A percentile compares a stretch with the other conserved stretches of the same genome.
These are phyloP conservation scores for Astatoreochromis straeleni DNA, from an alignment of 2,113 vertebrate species.

Conservation along the genomic window DNA sequence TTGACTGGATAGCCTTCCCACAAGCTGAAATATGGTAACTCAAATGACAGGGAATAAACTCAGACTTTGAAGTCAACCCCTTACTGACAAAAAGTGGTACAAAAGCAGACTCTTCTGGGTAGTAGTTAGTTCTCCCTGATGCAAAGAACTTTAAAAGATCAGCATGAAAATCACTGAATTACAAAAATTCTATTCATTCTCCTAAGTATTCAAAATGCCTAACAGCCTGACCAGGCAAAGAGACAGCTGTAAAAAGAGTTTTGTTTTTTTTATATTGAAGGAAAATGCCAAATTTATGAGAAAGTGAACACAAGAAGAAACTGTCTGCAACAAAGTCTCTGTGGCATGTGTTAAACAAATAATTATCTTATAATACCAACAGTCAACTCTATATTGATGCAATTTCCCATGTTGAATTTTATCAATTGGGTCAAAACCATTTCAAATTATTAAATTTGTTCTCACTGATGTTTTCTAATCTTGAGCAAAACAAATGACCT, in stretches of 20 bases:
- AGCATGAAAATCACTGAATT: background rate
- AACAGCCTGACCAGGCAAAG: background rate
- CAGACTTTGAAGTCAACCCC: background rate
- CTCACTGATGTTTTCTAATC: background rate
- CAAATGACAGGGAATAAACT: background rate
- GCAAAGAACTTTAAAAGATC: background rate
- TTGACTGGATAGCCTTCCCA: background rate
- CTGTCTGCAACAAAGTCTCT: background rate
- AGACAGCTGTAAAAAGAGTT: background rate
- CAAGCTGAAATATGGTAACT: background rate
- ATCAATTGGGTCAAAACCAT: background rate
- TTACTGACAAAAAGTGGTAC: background rate
- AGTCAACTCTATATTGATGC: background rate
- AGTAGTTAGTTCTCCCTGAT: background rate
- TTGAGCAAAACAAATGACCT: background rate
- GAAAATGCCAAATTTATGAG: background rate
- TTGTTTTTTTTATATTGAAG: accelerated
- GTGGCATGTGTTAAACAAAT: background rate
- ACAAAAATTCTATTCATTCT: background rate
- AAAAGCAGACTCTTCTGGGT: background rate
- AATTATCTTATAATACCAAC: background rate
- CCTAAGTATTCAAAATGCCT: background rate
- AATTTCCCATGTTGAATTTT: background rate
- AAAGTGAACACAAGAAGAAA: background rate
- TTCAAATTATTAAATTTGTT: background rate